These are phyloP conservation scores for Balaeniceps rex DNA, from an alignment of 2,113 vertebrate species.

Conservation along the genomic window DNA sequence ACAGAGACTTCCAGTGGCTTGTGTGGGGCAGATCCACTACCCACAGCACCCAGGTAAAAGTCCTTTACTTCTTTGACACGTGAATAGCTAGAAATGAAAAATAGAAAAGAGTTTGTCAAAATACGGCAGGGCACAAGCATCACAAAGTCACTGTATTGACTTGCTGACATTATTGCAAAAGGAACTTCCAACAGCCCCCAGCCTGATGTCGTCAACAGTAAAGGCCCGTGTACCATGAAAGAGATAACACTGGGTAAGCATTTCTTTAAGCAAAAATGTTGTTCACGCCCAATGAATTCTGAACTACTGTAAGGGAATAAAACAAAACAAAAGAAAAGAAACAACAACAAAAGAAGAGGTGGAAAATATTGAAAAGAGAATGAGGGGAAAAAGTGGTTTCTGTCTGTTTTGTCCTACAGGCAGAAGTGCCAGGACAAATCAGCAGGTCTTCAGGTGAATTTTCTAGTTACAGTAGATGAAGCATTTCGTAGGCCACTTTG, in stretches of 20 bases:
- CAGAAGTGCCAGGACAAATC: constrained; percentile 77
- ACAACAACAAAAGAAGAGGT: background rate
- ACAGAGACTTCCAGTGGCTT: background rate
- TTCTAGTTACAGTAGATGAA: constrained; percentile 84
- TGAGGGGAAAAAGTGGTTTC: background rate
- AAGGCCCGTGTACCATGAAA: background rate
- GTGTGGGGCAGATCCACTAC: background rate
- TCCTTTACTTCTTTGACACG: background rate
- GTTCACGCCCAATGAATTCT: background rate
- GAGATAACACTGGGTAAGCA: background rate
- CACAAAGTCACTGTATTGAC: background rate
- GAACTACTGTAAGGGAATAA: background rate
- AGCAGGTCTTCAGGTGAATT: constrained; percentile 81
- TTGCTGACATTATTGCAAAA: background rate
- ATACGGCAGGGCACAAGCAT: background rate
- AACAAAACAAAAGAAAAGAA: background rate
- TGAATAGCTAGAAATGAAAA: background rate
- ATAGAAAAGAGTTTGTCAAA: background rate
- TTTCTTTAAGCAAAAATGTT: constrained; percentile 13
- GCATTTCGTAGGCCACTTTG: constrained; percentile 77
- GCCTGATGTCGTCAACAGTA: background rate
- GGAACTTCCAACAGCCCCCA: background rate
- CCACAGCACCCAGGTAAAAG: background rate
- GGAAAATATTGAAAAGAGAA: background rate
- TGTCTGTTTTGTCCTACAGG: constrained; percentile 73